Percentiles rank a stretch among this genome's conserved stretches.
Conservation (phyloP, 2,888 invertebrate species). For the Lepidocyrtoides sp. region DNA sequence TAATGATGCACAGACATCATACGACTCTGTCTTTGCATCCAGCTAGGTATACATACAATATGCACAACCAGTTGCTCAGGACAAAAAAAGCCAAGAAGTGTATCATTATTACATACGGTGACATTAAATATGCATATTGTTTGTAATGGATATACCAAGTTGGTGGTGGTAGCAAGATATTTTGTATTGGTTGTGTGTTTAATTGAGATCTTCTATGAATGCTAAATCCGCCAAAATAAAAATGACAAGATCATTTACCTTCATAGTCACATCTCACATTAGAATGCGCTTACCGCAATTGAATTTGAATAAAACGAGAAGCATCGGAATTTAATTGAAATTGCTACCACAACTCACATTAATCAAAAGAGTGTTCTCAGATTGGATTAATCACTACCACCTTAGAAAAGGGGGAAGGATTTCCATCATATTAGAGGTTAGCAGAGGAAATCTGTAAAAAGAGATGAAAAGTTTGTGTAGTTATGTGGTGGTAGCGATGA, state of each 20-base stretch:
- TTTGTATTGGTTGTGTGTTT: slow-evolving; percentile 38
- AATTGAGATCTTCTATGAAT: slow-evolving; percentile 65
- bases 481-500: background rate
- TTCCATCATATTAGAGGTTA: background rate
- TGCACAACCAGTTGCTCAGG: background rate
- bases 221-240: slow-evolving; percentile 65
- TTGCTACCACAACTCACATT: slow-evolving; percentile 22
- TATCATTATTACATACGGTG: slow-evolving; percentile 13
- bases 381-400: slow-evolving; percentile 56
- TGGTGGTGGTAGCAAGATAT: slow-evolving; percentile 33
- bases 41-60: too few relatives aligned
- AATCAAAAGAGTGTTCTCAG: slow-evolving; percentile 27
- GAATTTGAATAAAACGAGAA: slow-evolving; percentile 29
- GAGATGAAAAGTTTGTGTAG: slow-evolving; percentile 14
- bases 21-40: too few relatives aligned
- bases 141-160: slow-evolving; percentile 57
- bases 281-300: background rate
- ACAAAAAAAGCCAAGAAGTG: background rate
- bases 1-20: slow-evolving; percentile 19
- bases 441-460: background rate
- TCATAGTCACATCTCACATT: background rate
- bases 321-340: slow-evolving; percentile 37
- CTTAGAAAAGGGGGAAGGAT: background rate
- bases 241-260: slow-evolving; percentile 53
- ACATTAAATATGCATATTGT: slow-evolving; percentile 48